These are phyloP conservation scores for Cecidostiba fungosa DNA, from an alignment of 2,888 invertebrate genomes.

Conservation along the genomic window DNA sequence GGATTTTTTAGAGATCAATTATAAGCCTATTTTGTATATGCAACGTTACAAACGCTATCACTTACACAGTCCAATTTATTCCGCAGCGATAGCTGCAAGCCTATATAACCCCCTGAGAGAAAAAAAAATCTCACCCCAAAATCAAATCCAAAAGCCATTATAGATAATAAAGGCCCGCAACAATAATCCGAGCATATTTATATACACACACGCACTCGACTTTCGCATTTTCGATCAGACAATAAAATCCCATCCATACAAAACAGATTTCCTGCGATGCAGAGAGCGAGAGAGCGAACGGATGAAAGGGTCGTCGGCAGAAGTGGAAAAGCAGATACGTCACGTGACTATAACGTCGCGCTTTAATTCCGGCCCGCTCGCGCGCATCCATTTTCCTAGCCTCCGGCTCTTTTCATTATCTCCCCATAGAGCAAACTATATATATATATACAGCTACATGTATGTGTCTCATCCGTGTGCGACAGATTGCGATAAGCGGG, in stretches of 20 bases:
- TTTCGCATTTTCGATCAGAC: conserved; percentile 3
- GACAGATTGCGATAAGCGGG: conserved; percentile 66
- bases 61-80: neutral
- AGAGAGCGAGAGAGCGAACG: too few species aligned
- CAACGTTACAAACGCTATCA: too few species aligned
- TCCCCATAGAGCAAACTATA: conserved; percentile 25
- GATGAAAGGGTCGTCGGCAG: conserved; percentile 5
- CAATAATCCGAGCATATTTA: neutral
- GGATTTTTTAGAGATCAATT: conserved; percentile 32
- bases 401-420: conserved; percentile 64
- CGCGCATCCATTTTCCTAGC: conserved; percentile 55
- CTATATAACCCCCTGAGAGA: neutral
- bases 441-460: neutral
- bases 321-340: conserved; percentile 65
- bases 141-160: conserved; percentile 33
- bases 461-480: conserved; percentile 1
- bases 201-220: neutral
- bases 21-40: neutral
- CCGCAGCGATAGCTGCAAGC: neutral
- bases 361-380: conserved; percentile 44
- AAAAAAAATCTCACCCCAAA: neutral
- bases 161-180: neutral
- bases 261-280: conserved; percentile 6
- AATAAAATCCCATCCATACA: conserved; percentile 40
- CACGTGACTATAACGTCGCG: conserved; percentile 52